phyloP scores from a whole-genome alignment of 2,113 vertebrate species.

The Enhydra lutris region DNA sequence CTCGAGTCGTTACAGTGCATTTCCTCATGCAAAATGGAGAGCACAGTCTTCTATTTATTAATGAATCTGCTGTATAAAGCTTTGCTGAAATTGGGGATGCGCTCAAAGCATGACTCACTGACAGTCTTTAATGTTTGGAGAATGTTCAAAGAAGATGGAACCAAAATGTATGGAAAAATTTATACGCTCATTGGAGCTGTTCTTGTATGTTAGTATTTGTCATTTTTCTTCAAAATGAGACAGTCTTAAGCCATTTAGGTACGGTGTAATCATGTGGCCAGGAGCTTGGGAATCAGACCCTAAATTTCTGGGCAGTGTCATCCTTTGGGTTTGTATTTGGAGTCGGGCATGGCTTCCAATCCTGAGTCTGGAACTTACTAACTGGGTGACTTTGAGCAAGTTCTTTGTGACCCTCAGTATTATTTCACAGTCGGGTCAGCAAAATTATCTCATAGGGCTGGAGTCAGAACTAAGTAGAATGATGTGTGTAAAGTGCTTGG shows the following conservation, averaged over 20 bases:
- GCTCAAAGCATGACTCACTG: slow-evolving; percentile 45
- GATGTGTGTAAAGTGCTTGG: not conserved
- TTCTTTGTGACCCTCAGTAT: slow-evolving; percentile 11
- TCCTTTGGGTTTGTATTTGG: not conserved
- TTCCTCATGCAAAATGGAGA: not conserved
- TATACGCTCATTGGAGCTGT: not conserved
- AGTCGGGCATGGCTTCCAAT: not conserved
- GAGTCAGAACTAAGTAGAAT: not conserved
- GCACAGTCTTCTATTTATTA: not conserved
- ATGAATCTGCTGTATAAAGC: slow-evolving; percentile 17
- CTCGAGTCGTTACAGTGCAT: not conserved
- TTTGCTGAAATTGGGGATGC: slow-evolving; percentile 45
- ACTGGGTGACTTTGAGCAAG: not conserved
- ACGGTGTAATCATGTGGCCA: not conserved
- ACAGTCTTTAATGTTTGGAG: slow-evolving; percentile 50
- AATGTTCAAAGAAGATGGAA: slow-evolving; percentile 36
- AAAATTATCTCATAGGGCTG: not conserved
- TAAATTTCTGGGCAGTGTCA: not conserved
- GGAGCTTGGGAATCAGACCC: not conserved
- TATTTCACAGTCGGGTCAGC: not conserved
- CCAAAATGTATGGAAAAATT: slow-evolving; percentile 45
- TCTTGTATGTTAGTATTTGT: not conserved
- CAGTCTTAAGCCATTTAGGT: not conserved
- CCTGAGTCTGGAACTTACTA: not conserved
- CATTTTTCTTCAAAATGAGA: slow-evolving; percentile 18